Percentiles rank a stretch among this genome's conserved stretches.
Conservation (phyloP, 2,888 invertebrate species). For the Synanthedon formicaeformis region DNA sequence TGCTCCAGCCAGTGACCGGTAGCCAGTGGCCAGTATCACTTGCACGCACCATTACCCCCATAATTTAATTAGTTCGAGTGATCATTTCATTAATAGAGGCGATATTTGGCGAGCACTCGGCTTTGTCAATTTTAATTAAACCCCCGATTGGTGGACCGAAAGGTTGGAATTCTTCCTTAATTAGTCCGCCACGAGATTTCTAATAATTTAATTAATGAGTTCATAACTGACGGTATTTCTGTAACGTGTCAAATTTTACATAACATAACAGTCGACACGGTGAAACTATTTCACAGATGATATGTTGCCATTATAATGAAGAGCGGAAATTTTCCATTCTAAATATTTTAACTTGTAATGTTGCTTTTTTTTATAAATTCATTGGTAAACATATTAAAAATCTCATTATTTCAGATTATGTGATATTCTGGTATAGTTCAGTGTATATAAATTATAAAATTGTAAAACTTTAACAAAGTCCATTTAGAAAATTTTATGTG, state of each 20-base stretch:
- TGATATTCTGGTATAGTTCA: no score
- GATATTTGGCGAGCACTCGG: slow-evolving; percentile 62
- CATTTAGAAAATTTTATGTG: no score
- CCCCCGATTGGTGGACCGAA: slow-evolving; percentile 62
- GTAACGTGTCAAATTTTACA: slow-evolving; percentile 44
- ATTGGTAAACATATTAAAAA: no score
- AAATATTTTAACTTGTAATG: no score
- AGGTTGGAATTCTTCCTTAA: slow-evolving; percentile 69
- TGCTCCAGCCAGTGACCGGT: slow-evolving; percentile 6
- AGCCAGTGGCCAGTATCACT: slow-evolving; percentile 36
- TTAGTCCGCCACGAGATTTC: slow-evolving; percentile 66
- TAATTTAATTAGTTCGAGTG: slow-evolving; percentile 70
- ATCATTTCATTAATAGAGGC: slow-evolving; percentile 67
- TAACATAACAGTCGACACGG: slow-evolving; percentile 8
- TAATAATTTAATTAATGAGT: slow-evolving; percentile 70
- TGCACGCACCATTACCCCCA: slow-evolving; percentile 65
- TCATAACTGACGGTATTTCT: slow-evolving; percentile 59
- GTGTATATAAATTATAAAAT: no score
- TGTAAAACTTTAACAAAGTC: no score
- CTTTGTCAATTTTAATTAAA: slow-evolving; percentile 71
- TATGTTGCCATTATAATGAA: no score
- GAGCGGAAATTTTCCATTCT: no score
- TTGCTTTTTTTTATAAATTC: no score
- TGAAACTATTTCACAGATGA: no score
- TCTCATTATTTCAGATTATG: no score